Evolutionary conservation across 2,113 vertebrate genomes (phyloP).

Genomic region (Tiliqua scincoides): DNA sequence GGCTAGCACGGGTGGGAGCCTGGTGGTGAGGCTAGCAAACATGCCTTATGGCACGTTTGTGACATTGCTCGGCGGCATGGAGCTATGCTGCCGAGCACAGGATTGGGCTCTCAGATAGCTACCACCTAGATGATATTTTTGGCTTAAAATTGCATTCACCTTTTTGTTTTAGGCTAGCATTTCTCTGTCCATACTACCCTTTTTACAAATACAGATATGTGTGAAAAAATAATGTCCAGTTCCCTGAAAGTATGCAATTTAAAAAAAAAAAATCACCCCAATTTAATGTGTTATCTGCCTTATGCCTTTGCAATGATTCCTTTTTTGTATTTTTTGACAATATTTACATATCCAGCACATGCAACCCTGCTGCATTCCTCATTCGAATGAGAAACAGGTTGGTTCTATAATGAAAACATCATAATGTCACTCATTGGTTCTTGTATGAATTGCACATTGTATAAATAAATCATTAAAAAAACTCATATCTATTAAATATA

Average conservation of each 20-base stretch:
- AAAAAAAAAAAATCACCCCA: too few relatives aligned
- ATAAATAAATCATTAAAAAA: neutral
- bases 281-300: too few relatives aligned
- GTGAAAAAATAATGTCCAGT: too few relatives aligned
- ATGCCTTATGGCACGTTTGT: too few relatives aligned
- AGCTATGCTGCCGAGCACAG: too few relatives aligned
- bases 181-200: neutral
- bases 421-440: neutral
- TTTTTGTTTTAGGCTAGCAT: neutral
- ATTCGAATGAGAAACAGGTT: neutral
- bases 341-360: neutral
- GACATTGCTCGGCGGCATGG: too few relatives aligned
- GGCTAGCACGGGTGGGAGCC: too few relatives aligned
- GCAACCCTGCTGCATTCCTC: neutral
- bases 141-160: neutral
- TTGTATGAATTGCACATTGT: neutral
- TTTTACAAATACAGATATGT: too few relatives aligned
- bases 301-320: neutral
- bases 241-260: too few relatives aligned
- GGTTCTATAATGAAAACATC: neutral
- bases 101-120: too few relatives aligned
- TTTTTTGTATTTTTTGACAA: neutral
- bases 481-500: neutral
- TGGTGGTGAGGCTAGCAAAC: too few relatives aligned
- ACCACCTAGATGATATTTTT: neutral